Conservation (phyloP, 2,113 vertebrate genomes). For the Pterocles burchelli region DNA sequence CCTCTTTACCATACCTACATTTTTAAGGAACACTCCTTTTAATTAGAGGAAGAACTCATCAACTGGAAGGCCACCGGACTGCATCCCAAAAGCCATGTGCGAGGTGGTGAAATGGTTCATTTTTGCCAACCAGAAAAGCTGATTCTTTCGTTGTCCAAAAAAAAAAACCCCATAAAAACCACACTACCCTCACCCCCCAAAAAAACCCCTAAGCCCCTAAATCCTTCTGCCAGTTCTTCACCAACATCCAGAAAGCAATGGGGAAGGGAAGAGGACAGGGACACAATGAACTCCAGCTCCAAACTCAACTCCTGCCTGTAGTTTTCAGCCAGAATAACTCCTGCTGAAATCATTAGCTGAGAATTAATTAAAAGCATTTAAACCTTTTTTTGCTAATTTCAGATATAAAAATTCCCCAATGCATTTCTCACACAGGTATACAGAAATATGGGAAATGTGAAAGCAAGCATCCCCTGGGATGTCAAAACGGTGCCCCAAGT, state of each 20-base stretch:
- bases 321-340: neutral
- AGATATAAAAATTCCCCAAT: neutral
- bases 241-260: neutral
- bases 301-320: neutral
- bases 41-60: neutral
- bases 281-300: neutral
- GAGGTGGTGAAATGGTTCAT: accelerated
- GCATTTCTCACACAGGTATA: neutral
- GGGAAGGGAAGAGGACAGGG: neutral
- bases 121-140: neutral
- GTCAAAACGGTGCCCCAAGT: neutral
- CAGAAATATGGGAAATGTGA: neutral
- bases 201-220: neutral
- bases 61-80: neutral
- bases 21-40: neutral
- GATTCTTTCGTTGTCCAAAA: neutral
- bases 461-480: conserved; percentile 37
- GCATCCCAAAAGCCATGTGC: neutral
- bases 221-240: neutral
- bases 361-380: conserved; percentile 17
- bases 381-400: neutral
- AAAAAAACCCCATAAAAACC: neutral
- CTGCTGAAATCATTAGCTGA: neutral
- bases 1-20: neutral
- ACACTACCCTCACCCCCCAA: neutral